Evolutionary conservation across 2,113 vertebrate genomes (phyloP), one percentile per base, ranked within the genome.

Genomic region (Eptesicus fuscus): DNA sequence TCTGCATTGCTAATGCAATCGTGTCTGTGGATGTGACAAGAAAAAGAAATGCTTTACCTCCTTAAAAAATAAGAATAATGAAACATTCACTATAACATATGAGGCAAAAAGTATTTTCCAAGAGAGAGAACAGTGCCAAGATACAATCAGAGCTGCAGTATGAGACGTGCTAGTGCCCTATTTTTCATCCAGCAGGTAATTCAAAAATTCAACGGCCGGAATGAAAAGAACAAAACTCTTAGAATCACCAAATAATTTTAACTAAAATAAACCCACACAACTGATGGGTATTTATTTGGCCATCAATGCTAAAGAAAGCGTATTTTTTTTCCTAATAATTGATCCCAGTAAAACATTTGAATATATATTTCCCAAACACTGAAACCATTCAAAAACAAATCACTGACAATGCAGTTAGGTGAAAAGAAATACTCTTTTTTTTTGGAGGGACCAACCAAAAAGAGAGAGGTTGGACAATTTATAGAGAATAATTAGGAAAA

Each of bases 1-100:
- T 83, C 47, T 77, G 35, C 74, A 90, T 59, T 83, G 51, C 90
- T 93, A 92, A 96, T 71, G 51, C 9, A 53, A 79, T 51, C n/a
- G 14, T 42, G 59, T 91, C 42, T 76, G 20, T 23, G 59, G 14
- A 61, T 91, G 25, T 40, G 11, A 77, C 65, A 88, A 90, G 32
- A 79, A 89, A 93, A 95, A 79, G 3, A 89, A 92, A 85, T 18
- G 28, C 11, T 84, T 69, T 47, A 30, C 9, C 4, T 80, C 56
- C n/a, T 91, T 65, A 76, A 80, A 93, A 49, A 80, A 23, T 10
- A 22, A 83, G 23, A 83, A 69, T 79, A 91, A 56, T 53, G 35
- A 23, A 47, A 77, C 6, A 61, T 47, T 30, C n/a, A 70, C 16
- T 74, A 18, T 32, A 47, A 47, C 16, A 85, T 5, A 70, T 0